These are phyloP conservation scores for Albula goreensis DNA, from an alignment of 2,113 vertebrate genomes.

Conservation along the genomic window DNA sequence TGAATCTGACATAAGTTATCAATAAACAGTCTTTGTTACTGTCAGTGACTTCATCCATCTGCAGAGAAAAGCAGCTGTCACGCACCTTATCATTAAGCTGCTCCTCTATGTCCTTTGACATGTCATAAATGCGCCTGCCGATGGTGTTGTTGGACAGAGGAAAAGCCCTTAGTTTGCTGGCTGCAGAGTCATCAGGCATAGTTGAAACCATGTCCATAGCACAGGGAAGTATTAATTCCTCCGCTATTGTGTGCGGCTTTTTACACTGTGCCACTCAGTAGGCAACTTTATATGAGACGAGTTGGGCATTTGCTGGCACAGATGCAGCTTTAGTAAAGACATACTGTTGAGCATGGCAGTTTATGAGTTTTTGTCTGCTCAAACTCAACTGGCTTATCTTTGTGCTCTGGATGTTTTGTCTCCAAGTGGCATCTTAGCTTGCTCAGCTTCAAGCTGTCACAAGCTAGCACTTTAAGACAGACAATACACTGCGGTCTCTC, in stretches of 20 bases:
- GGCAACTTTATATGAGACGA: not conserved
- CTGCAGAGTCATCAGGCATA: slow-evolving; percentile 23
- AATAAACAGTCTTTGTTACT: slow-evolving; percentile 23
- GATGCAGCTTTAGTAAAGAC: slow-evolving; percentile 24
- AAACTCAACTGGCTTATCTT: slow-evolving; percentile 8
- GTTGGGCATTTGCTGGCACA: not conserved
- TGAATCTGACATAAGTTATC: not conserved
- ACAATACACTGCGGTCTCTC: too few species aligned
- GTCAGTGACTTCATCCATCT: slow-evolving; percentile 24
- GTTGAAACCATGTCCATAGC: slow-evolving; percentile 33
- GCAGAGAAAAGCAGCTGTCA: slow-evolving; percentile 3
- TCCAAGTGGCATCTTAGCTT: slow-evolving; percentile 19
- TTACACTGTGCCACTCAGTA: slow-evolving; percentile 30
- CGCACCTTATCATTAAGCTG: slow-evolving; percentile 6
- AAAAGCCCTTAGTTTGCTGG: slow-evolving; percentile 8
- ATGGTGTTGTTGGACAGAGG: slow-evolving; percentile 28
- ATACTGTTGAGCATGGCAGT: slow-evolving; percentile 7
- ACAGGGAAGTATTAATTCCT: slow-evolving; percentile 28
- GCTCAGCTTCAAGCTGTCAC: not conserved
- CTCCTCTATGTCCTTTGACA: slow-evolving; percentile 16
- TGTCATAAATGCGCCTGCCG: slow-evolving; percentile 5
- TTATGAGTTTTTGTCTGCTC: not conserved
- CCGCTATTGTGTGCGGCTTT: slow-evolving; percentile 19
- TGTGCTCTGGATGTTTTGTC: slow-evolving; percentile 14
- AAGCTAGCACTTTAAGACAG: too few species aligned